Percentiles rank a stretch among this genome's conserved stretches.
phyloP scores from a whole-genome alignment of 2,797 vertebrate species.

The Tadarida brasiliensis region DNA sequence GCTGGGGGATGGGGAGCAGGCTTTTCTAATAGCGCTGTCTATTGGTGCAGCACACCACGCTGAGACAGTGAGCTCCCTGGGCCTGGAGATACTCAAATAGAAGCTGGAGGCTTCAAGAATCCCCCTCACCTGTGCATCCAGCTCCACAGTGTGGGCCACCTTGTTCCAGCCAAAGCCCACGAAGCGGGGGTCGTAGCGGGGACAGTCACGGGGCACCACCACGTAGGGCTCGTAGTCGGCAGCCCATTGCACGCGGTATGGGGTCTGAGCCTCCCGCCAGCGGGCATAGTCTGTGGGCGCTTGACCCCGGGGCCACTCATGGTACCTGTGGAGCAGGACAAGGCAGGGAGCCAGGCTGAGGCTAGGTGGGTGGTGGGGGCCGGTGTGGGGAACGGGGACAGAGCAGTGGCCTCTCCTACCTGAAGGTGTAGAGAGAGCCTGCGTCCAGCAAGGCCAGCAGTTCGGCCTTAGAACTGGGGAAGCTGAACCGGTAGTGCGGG shows the following conservation, averaged over 20 bases:
- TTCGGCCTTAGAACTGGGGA: constrained; percentile 97
- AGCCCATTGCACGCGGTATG: constrained; percentile 95
- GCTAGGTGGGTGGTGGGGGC: not conserved
- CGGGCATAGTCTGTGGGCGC: constrained; percentile 95
- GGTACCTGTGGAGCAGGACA: constrained; percentile 89
- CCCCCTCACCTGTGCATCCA: constrained; percentile 94
- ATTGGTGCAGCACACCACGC: fast-evolving
- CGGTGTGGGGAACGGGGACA: fast-evolving
- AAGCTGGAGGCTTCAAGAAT: not conserved
- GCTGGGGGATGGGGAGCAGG: not conserved
- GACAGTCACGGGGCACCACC: constrained; percentile 95
- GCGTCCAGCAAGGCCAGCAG: constrained; percentile 97
- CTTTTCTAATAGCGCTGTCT: not conserved
- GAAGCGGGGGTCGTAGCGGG: constrained; percentile 96
- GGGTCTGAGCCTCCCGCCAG: constrained; percentile 95
- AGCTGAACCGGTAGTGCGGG: constrained; percentile 94
- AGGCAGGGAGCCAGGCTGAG: not conserved
- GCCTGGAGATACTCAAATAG: not conserved
- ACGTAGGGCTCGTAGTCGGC: constrained; percentile 97
- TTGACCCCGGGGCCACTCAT: constrained; percentile 96
- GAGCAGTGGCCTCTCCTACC: constrained; percentile 87
- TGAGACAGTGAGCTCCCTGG: not conserved
- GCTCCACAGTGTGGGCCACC: constrained; percentile 96
- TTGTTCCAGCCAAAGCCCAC: constrained; percentile 99
- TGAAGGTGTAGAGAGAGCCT: constrained; percentile 97